These are phyloP conservation scores for Mylabris phalerata DNA, from an alignment of 1,140 invertebrate species.

Conservation along the genomic window DNA sequence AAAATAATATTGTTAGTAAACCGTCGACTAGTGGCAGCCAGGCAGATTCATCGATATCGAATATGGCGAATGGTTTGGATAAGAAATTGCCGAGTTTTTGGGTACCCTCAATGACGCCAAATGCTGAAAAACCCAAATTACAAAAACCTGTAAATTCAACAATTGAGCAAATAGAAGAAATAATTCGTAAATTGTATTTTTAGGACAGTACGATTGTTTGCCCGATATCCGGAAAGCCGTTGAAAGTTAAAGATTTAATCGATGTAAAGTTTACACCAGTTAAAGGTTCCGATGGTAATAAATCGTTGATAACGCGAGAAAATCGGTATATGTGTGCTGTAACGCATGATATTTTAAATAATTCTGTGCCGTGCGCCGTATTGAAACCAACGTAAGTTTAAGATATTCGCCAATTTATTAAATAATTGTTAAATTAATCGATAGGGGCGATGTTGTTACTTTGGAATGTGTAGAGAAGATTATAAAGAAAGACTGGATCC, in stretches of 20 bases:
- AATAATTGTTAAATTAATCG: slow-evolving; percentile 25
- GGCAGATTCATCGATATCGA: slow-evolving; percentile 58
- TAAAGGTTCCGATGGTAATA: slow-evolving; percentile 76
- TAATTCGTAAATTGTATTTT: slow-evolving; percentile 27
- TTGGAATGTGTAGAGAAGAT: slow-evolving; percentile 95
- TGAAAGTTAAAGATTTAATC: slow-evolving; percentile 91
- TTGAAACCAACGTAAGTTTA: slow-evolving; percentile 77
- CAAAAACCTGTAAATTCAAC: slow-evolving; percentile 67
- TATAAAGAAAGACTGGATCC: slow-evolving; percentile 94
- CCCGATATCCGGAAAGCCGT: slow-evolving; percentile 82
- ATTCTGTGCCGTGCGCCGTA: slow-evolving; percentile 89
- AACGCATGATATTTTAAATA: slow-evolving; percentile 91
- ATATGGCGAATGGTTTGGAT: slow-evolving; percentile 59
- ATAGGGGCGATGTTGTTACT: slow-evolving; percentile 90
- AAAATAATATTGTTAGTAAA: slow-evolving; percentile 62
- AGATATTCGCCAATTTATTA: slow-evolving; percentile 4
- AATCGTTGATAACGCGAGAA: slow-evolving; percentile 73
- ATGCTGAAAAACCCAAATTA: slow-evolving; percentile 62
- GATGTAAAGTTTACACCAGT: slow-evolving; percentile 89
- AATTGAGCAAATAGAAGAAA: no score
- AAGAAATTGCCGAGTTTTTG: slow-evolving; percentile 93
- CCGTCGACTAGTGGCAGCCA: slow-evolving; percentile 42
- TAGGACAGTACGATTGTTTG: slow-evolving; percentile 84
- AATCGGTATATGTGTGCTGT: slow-evolving; percentile 96
- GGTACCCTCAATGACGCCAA: slow-evolving; percentile 91